Percentiles rank a stretch among this genome's conserved stretches.
These are phyloP conservation scores for Rhinophrynus dorsalis DNA, from an alignment of 2,797 vertebrate species.

Conservation along the genomic window DNA sequence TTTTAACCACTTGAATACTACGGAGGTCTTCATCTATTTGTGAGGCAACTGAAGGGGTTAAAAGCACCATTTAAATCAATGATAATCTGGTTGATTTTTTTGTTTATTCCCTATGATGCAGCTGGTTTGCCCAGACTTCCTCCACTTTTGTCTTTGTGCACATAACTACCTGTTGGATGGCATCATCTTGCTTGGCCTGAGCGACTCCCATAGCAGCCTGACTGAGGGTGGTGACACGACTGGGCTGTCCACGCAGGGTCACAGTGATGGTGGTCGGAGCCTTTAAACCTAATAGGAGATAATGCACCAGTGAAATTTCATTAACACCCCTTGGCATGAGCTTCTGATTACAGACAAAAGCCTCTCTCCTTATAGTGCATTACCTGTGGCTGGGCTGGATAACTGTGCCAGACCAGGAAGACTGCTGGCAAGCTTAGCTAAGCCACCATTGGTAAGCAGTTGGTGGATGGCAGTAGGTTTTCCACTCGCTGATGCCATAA, in stretches of 20 bases:
- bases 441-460: constrained; percentile 87
- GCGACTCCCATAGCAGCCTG: constrained; percentile 66
- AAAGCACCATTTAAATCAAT: too few relatives aligned
- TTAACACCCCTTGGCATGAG: not conserved
- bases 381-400: constrained; percentile 88
- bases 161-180: constrained; percentile 49
- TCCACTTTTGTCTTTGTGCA: constrained; percentile 19
- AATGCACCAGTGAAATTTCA: not conserved
- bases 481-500: constrained; percentile 69
- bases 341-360: not conserved
- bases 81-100: too few relatives aligned
- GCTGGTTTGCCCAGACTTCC: too few relatives aligned
- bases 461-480: constrained; percentile 95
- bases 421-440: constrained; percentile 91
- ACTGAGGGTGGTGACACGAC: constrained; percentile 72
- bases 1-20: too few relatives aligned
- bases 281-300: constrained; percentile 76
- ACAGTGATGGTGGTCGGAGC: constrained; percentile 89
- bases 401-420: constrained; percentile 92
- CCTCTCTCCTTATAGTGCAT: constrained; percentile 62
- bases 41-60: too few relatives aligned
- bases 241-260: constrained; percentile 83
- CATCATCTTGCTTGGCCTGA: constrained; percentile 58
- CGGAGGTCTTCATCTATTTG: too few relatives aligned
- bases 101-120: too few relatives aligned